phyloP scores from a whole-genome alignment of 2,888 invertebrate species.

The Lasius platythorax region DNA sequence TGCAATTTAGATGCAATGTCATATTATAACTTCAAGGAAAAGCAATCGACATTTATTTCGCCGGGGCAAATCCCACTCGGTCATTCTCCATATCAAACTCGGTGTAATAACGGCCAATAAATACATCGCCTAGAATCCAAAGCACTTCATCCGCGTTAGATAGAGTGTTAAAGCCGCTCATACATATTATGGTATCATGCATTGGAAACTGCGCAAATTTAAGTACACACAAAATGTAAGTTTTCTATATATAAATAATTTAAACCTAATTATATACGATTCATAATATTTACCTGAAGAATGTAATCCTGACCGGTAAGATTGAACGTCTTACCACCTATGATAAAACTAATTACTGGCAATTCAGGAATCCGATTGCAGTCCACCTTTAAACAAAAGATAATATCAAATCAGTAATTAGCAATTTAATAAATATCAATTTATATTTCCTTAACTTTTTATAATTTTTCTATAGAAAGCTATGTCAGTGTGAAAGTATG shows the following conservation, averaged over 20 bases:
- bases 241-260: slow-evolving; percentile 18
- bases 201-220: slow-evolving; percentile 51
- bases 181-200: slow-evolving; percentile 95
- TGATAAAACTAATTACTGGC: not conserved
- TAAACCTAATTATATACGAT: not conserved
- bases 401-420: not conserved
- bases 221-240: not conserved
- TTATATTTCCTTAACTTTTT: not conserved
- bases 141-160: slow-evolving; percentile 96
- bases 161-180: slow-evolving; percentile 94
- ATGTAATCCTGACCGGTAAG: not conserved
- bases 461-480: slow-evolving; percentile 88
- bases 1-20: too few species aligned
- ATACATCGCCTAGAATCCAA: slow-evolving; percentile 99
- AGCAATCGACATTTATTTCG: slow-evolving; percentile 83
- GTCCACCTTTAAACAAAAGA: not conserved
- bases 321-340: not conserved
- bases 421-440: not conserved
- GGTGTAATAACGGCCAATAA: slow-evolving; percentile 98
- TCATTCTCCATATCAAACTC: slow-evolving; percentile 97
- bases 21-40: not conserved
- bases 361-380: not conserved
- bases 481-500: not conserved
- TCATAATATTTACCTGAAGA: not conserved
- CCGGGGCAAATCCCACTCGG: slow-evolving; percentile 95